These are phyloP conservation scores for Cassiopea xamachana DNA, from an alignment of 30 jellyfish, hydroid and myxozoan species.

Conservation along the genomic window DNA sequence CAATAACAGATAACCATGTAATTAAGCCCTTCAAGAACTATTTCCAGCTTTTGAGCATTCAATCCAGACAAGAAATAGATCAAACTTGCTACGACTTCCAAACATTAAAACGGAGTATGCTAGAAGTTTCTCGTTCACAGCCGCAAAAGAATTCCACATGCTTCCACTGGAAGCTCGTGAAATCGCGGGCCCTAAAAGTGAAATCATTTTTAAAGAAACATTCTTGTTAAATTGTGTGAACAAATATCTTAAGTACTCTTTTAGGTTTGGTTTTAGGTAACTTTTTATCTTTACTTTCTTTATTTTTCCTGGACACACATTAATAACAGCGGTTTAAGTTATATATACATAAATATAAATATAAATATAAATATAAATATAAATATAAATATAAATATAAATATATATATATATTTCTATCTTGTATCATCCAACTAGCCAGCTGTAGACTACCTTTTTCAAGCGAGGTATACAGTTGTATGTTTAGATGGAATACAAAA, in stretches of 20 bases:
- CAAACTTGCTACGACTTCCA: background rate
- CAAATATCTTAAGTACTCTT: background rate
- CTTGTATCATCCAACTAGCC: no score
- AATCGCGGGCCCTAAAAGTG: background rate
- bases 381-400: no score
- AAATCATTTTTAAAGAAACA: background rate
- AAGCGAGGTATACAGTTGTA: no score
- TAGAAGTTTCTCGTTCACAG: background rate
- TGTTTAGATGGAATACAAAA: no score
- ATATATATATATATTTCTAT: no score
- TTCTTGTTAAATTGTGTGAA: background rate
- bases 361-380: no score
- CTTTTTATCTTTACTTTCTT: background rate
- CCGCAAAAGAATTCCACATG: constrained; percentile 5
- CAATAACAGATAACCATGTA: no score
- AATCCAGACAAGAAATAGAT: background rate
- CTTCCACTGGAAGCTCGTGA: constrained; percentile 8
- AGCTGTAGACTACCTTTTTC: no score
- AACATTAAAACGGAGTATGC: background rate
- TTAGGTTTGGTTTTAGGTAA: background rate
- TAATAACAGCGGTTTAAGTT: background rate
- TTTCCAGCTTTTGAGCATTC: background rate
- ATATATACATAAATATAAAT: no score
- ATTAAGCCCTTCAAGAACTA: no score
- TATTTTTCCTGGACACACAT: background rate